Percentiles rank a stretch among this genome's conserved stretches.
These are phyloP conservation scores for Trachops cirrhosus DNA, from an alignment of 2,797 vertebrate species.

Conservation along the genomic window DNA sequence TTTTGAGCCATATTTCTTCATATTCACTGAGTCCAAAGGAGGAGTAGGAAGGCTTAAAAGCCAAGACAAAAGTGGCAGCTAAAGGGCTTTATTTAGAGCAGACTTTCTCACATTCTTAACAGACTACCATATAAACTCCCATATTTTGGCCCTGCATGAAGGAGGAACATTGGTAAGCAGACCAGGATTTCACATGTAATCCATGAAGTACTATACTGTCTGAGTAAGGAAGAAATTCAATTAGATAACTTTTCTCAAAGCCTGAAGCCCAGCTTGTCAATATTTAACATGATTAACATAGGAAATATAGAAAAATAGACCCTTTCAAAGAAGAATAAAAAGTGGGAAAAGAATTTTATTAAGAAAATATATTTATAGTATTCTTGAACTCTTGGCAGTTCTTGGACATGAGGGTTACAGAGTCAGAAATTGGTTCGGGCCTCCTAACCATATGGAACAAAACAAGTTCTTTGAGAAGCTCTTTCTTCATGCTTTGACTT, in stretches of 20 bases:
- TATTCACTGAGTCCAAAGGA: not conserved
- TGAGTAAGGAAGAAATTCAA: not conserved
- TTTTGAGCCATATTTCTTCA: not conserved
- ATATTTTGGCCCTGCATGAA: not conserved
- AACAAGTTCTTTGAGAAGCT: not conserved
- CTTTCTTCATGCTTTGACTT: not conserved
- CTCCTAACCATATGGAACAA: not conserved
- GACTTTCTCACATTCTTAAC: not conserved
- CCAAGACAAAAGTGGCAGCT: not conserved
- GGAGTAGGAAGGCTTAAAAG: not conserved
- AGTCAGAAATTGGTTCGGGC: not conserved
- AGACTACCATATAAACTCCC: not conserved
- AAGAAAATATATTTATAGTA: not conserved
- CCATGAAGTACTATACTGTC: not conserved
- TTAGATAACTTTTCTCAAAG: not conserved
- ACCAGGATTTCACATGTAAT: not conserved
- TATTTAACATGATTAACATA: not conserved
- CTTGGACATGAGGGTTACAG: not conserved
- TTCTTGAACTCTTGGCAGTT: not conserved
- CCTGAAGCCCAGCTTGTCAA: not conserved
- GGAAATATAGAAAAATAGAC: not conserved
- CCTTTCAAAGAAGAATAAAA: not conserved
- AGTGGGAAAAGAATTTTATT: not conserved
- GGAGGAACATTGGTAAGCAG: not conserved
- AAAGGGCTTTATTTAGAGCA: not conserved